phyloP scores from a whole-genome alignment of 2,888 invertebrate genomes.

The Atethmia centrago region DNA sequence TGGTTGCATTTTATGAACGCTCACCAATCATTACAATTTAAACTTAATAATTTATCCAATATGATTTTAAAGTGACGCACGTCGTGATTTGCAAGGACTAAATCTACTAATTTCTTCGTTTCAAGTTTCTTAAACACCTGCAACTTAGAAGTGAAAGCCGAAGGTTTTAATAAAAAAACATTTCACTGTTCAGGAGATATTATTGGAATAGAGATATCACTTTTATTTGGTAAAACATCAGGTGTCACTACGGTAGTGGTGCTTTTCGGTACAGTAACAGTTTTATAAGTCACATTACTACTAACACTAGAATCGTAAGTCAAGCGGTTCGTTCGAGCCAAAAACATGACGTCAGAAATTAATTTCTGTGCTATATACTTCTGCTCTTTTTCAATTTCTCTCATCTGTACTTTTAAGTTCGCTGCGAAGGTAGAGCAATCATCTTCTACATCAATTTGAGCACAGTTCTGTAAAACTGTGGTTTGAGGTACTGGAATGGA shows the following conservation, averaged over 20 bases:
- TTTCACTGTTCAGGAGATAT: background rate
- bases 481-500: conserved; percentile 37
- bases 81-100: background rate
- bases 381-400: conserved; percentile 37
- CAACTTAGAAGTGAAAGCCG: background rate
- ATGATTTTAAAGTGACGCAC: background rate
- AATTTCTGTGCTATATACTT: conserved; percentile 55
- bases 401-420: conserved; percentile 49
- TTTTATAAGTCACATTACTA: background rate
- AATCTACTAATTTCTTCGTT: background rate
- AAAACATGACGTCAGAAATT: conserved; percentile 53
- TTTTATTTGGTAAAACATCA: conserved; percentile 21
- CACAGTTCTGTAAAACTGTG: background rate
- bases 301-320: conserved; percentile 44
- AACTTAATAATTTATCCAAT: too few species aligned
- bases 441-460: conserved; percentile 38
- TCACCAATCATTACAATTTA: background rate
- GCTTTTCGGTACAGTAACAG: background rate
- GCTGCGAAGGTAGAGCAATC: conserved; percentile 52
- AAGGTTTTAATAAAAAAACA: background rate
- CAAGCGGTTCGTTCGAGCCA: conserved; percentile 43
- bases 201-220: conserved; percentile 8
- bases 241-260: background rate
- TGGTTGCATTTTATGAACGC: background rate
- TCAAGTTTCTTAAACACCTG: too few species aligned